phyloP scores from a whole-genome alignment of 2,888 invertebrate species.

The Drosophila maculinotata region DNA sequence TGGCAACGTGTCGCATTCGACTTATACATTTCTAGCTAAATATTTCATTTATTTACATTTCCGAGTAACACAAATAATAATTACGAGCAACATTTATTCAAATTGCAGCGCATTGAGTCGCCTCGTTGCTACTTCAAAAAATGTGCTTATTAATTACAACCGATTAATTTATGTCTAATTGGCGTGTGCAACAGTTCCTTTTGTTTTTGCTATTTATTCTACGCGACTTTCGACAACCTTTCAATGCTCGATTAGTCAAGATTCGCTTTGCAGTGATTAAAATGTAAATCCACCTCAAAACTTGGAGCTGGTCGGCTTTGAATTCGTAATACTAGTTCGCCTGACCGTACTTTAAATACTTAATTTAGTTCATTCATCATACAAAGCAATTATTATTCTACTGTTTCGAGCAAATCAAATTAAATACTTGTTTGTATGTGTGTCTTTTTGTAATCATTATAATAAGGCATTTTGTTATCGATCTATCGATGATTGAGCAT shows the following conservation, averaged over 20 bases:
- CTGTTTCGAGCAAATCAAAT: constrained; percentile 7
- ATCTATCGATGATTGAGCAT: constrained; percentile 10
- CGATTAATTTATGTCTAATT: constrained; percentile 71
- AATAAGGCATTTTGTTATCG: constrained; percentile 16
- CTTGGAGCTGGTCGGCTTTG: neutral
- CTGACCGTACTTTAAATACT: constrained; percentile 23
- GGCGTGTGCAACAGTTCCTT: constrained; percentile 34
- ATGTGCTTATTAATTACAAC: constrained; percentile 64
- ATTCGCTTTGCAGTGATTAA: constrained; percentile 24
- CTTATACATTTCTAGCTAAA: constrained; percentile 66
- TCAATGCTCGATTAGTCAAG: constrained; percentile 9
- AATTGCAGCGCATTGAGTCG: constrained; percentile 54
- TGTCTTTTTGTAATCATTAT: constrained; percentile 19
- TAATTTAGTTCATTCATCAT: constrained; percentile 21
- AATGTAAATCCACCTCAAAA: constrained; percentile 8
- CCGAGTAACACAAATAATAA: constrained; percentile 54
- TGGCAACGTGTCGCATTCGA: constrained; percentile 71
- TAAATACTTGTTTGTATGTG: neutral
- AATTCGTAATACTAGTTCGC: neutral
- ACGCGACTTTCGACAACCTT: neutral
- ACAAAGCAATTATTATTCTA: constrained; percentile 6
- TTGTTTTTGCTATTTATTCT: neutral
- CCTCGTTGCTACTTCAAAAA: constrained; percentile 29
- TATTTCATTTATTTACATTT: constrained; percentile 73
- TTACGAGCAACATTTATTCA: constrained; percentile 60